These are phyloP conservation scores for Dicrostonyx torquatus DNA, from an alignment of 2,797 vertebrate genomes.

Conservation along the genomic window DNA sequence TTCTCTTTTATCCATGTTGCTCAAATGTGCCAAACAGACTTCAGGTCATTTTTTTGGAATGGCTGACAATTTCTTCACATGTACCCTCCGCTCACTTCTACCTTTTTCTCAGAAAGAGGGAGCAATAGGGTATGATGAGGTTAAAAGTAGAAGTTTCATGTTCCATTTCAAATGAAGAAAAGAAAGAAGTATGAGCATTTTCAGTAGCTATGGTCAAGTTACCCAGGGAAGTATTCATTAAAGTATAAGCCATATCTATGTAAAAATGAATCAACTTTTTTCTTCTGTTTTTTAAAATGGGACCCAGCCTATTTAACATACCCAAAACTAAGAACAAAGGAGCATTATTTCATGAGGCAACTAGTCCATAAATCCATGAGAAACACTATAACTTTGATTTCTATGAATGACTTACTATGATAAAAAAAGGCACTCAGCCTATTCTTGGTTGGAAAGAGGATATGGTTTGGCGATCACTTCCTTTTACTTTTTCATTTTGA, in stretches of 20 bases:
- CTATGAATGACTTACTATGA: background rate
- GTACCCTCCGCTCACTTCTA: background rate
- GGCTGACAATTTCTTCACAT: background rate
- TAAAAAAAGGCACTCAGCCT: background rate
- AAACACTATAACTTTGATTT: background rate
- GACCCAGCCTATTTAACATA: background rate
- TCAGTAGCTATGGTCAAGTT: accelerated
- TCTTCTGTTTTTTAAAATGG: background rate
- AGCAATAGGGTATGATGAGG: background rate
- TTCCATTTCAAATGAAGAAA: background rate
- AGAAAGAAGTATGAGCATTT: background rate
- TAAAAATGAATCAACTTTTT: background rate
- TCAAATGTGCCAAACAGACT: background rate
- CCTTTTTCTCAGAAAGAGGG: background rate
- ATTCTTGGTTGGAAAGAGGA: background rate
- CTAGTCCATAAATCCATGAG: background rate
- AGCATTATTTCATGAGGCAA: background rate
- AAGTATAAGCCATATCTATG: accelerated
- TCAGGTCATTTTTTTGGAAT: background rate
- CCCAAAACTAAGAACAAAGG: background rate
- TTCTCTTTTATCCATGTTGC: background rate
- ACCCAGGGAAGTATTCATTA: background rate
- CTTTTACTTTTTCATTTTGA: background rate
- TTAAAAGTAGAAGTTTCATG: background rate
- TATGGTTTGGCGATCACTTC: background rate